A percentile compares a stretch with the other conserved stretches of the same genome.
Evolutionary conservation across 2,888 invertebrate species (phyloP).

Genomic region (Spodoptera littoralis): DNA sequence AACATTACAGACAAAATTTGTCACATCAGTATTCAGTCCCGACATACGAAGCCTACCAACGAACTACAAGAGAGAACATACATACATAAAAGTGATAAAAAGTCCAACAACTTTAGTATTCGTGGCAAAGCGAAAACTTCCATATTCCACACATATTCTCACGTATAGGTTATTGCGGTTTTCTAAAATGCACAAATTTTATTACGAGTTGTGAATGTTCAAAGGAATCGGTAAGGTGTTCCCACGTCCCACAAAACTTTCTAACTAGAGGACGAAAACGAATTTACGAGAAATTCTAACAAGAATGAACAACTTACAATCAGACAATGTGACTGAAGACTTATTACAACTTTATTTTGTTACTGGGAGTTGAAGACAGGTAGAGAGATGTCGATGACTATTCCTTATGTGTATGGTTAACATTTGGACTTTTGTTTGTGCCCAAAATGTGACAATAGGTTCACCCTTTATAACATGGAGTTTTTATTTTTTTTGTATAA

Average conservation of each 20-base stretch:
- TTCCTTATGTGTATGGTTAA: too few species aligned
- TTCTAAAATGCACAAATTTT: constrained; percentile 53
- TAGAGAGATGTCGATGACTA: too few species aligned
- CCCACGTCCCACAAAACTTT: constrained; percentile 40
- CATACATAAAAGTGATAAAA: constrained; percentile 16
- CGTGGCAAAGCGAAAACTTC: constrained; percentile 44
- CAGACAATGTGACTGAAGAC: constrained; percentile 25
- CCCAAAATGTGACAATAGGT: too few species aligned
- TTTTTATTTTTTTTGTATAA: too few species aligned
- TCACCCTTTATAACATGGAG: too few species aligned
- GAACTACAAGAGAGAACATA: constrained; percentile 9
- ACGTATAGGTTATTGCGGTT: constrained; percentile 43
- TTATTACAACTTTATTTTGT: constrained; percentile 29
- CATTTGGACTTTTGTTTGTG: too few species aligned
- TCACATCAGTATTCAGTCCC: constrained; percentile 25
- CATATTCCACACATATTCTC: constrained; percentile 45
- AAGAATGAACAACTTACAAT: constrained; percentile 44
- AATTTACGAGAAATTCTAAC: constrained; percentile 34
- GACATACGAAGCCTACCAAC: constrained; percentile 2
- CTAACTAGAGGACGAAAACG: constrained; percentile 32
- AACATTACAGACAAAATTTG: constrained; percentile 19
- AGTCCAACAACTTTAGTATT: constrained; percentile 48
- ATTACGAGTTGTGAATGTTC: constrained; percentile 52
- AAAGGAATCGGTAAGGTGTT: constrained; percentile 48
- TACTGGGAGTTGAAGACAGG: constrained; percentile 18